A percentile compares a stretch with the other conserved stretches of the same genome.
Conservation (phyloP, 2,888 invertebrate species). For the Metellina segmentata region DNA sequence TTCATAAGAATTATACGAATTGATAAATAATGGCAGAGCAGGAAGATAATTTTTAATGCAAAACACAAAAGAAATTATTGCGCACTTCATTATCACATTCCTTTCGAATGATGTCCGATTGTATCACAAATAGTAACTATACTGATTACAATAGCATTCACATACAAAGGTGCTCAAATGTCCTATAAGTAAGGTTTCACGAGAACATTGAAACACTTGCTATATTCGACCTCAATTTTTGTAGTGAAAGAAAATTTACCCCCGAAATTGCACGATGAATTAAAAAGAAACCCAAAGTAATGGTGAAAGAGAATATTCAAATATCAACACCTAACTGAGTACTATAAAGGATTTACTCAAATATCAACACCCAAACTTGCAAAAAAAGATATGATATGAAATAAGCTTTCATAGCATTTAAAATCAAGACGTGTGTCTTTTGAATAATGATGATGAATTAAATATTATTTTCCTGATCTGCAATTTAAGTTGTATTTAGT, state of each 20-base stretch:
- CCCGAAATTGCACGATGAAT: no score
- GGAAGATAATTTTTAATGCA: constrained; percentile 54
- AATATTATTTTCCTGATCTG: constrained; percentile 64
- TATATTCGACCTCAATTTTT: no score
- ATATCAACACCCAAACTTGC: no score
- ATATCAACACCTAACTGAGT: no score
- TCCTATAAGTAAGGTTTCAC: not conserved
- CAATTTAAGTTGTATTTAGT: constrained; percentile 45
- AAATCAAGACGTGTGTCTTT: no score
- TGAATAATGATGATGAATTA: constrained; percentile 6
- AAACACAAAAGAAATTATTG: not conserved
- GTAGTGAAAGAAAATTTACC: no score
- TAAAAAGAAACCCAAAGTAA: no score
- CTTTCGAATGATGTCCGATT: not conserved
- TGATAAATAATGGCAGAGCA: constrained; percentile 66
- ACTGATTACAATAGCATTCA: constrained; percentile 18
- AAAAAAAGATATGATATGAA: no score
- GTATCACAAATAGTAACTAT: constrained; percentile 11
- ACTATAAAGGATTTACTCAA: no score
- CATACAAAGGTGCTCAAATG: not conserved
- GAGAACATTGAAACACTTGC: not conserved
- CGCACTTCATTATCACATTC: constrained; percentile 7
- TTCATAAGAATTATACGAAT: constrained; percentile 58
- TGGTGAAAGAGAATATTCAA: no score
- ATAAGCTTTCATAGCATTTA: no score